Evolutionary conservation across 2,888 invertebrate species (phyloP).

Genomic region (Tricholauxania praeusta): DNA sequence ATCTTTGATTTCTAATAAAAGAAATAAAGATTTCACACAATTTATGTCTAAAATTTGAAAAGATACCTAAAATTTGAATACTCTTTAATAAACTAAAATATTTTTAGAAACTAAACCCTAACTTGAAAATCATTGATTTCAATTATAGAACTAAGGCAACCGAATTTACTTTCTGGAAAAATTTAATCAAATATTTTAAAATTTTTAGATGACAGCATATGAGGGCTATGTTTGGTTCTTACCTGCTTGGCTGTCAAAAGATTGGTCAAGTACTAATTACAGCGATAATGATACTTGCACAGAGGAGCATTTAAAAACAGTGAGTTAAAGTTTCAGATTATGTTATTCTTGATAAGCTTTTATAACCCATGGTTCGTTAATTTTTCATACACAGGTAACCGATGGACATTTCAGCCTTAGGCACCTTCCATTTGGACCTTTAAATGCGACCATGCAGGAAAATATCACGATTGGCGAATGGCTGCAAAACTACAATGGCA

Average conservation of each 20-base stretch:
- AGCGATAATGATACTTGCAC: constrained; percentile 69
- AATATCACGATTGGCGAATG: constrained; percentile 76
- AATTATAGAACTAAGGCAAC: too few species aligned
- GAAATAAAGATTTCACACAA: too few species aligned
- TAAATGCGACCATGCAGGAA: constrained; percentile 72
- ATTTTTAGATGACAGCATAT: constrained; percentile 76
- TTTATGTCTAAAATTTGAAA: too few species aligned
- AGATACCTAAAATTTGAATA: too few species aligned
- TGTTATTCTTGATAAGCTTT: too few species aligned
- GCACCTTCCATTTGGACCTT: constrained; percentile 75
- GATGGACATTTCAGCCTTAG: constrained; percentile 80
- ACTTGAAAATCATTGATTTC: too few species aligned
- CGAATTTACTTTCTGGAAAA: background rate
- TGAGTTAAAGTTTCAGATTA: constrained; percentile 46
- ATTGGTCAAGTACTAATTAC: constrained; percentile 72
- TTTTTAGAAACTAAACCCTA: too few species aligned
- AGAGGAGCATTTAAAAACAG: constrained; percentile 72
- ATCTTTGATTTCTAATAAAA: too few species aligned
- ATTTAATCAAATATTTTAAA: background rate
- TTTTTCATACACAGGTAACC: constrained; percentile 70
- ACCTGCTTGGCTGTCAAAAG: constrained; percentile 77
- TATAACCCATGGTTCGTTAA: too few species aligned
- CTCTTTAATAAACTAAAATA: too few species aligned
- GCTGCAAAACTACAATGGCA: constrained; percentile 56
- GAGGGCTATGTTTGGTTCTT: constrained; percentile 90